Evolutionary conservation across 2,113 vertebrate species (phyloP), one percentile per base, ranked within the genome.

Genomic region (Cnemophilus loriae): DNA sequence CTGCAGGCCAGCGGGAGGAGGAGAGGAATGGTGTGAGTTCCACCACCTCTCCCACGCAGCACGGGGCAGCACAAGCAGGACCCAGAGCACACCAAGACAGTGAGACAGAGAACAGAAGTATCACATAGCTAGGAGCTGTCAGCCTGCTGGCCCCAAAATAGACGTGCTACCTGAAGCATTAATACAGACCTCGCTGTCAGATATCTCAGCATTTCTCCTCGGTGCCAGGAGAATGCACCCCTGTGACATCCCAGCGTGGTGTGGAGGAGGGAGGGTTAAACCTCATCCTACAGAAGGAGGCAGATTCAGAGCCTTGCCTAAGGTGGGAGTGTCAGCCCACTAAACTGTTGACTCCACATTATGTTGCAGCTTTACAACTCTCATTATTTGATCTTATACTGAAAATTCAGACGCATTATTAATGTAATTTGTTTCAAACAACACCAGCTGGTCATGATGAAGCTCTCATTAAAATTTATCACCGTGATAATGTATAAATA

Each of bases 391-490:
- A 55, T 49, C 44, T 79, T 89, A 24, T n/a, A 56, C 46, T 80
- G 76, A 88, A 89, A 94, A 93, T 65, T 85, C 46, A 87, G 27
- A 14, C 3, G 8, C 42, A 55, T 86, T 88, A 92, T 93, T 92
- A 95, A 65, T 16, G 32, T 9, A 83, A 83, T 90, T 85, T 83
- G 26, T 92, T 90, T 85, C 32, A 53, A 57, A 90, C 28, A 91
- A 57, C 42, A 50, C 67, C 92, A 93, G 85, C 67, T 92, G 75
- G 78, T 91, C 35, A 32, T 56, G 67, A 53, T 65, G 57, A 79
- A 85, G 33, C 13, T 78, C 77, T 91, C 69, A 89, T 93, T 93
- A 94, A 91, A 96, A 89, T 71, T 59, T 91, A 75, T 87, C 47
- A 84, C 81, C 56, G 44, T 35, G 42, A 82, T 23, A 55, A 10